phyloP scores from a whole-genome alignment of 2,113 vertebrate species.

The Vombatus ursinus region DNA sequence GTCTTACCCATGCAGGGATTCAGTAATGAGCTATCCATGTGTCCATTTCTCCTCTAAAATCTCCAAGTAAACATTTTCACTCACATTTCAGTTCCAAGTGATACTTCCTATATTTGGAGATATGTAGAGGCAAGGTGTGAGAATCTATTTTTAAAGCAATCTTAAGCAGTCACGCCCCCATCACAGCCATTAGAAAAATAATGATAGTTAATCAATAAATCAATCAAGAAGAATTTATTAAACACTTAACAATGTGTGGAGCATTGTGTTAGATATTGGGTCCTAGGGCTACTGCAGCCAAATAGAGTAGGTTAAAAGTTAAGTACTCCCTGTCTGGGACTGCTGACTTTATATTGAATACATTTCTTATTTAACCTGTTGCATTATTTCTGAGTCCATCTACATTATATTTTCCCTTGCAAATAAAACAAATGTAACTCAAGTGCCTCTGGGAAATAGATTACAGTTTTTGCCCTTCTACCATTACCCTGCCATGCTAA shows the following conservation, averaged over 20 bases:
- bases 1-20: background rate
- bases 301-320: background rate
- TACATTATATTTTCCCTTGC: background rate
- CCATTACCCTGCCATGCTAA: background rate
- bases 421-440: background rate
- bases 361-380: background rate
- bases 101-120: background rate
- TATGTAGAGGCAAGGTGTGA: background rate
- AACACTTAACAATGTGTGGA: background rate
- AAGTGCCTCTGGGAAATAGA: background rate
- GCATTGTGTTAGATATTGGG: background rate
- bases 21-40: background rate
- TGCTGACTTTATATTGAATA: background rate
- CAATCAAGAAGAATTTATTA: background rate
- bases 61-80: background rate
- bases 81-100: background rate
- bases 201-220: background rate
- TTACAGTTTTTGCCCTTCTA: background rate
- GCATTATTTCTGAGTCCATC: background rate
- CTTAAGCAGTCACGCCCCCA: background rate
- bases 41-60: background rate
- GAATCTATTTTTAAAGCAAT: background rate
- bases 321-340: background rate
- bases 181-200: background rate
- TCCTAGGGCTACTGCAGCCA: background rate